These are phyloP conservation scores for Macroglossus sobrinus DNA, from an alignment of 2,113 vertebrate species.

Conservation along the genomic window DNA sequence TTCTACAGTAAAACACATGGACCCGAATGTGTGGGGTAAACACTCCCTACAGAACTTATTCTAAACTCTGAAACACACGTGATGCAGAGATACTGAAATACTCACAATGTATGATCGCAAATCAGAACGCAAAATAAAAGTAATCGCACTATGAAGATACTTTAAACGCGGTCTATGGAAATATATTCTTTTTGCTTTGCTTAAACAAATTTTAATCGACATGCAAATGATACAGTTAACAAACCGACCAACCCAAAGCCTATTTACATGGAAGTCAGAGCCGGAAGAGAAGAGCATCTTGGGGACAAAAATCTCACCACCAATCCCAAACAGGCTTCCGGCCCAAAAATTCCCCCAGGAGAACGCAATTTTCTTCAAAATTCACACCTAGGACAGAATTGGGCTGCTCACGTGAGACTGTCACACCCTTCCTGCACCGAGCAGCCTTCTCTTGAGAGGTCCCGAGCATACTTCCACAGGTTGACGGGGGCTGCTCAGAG, in stretches of 20 bases:
- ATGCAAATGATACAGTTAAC: background rate
- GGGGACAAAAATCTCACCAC: background rate
- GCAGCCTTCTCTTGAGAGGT: background rate
- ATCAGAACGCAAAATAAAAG: background rate
- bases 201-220: background rate
- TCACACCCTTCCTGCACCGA: background rate
- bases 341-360: background rate
- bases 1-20: background rate
- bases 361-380: background rate
- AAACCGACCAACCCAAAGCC: background rate
- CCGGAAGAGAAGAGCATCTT: background rate
- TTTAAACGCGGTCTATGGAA: background rate
- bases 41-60: background rate
- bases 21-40: background rate
- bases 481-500: fast-evolving
- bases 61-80: background rate
- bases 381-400: background rate
- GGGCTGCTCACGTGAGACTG: background rate
- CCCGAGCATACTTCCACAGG: background rate
- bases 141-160: background rate
- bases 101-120: background rate
- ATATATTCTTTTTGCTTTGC: background rate
- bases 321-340: background rate
- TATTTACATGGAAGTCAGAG: background rate
- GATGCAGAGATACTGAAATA: background rate